Percentiles rank a stretch among this genome's conserved stretches.
phyloP scores from a whole-genome alignment of 2,888 invertebrate genomes.

The Chymomyza fuscimana region DNA sequence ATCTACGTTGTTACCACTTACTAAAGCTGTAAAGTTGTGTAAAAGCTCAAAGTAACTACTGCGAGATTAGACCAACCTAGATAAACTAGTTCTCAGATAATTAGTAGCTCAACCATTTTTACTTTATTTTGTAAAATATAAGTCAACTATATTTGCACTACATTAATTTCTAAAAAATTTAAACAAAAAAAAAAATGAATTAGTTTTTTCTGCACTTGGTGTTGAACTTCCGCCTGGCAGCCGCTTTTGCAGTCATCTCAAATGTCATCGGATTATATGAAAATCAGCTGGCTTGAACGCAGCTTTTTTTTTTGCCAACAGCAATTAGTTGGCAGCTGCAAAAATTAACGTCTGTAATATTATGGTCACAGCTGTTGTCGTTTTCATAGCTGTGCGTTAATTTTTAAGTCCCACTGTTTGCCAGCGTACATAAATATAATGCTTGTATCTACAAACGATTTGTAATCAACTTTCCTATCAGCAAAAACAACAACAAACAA shows the following conservation, averaged over 20 bases:
- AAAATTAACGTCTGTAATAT: not conserved
- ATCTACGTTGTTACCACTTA: too few species aligned
- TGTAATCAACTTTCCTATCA: not conserved
- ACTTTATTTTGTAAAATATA: too few species aligned
- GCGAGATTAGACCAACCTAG: too few species aligned
- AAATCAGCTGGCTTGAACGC: not conserved
- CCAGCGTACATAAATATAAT: not conserved
- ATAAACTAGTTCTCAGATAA: too few species aligned
- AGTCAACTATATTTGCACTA: too few species aligned
- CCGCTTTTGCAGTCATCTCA: not conserved
- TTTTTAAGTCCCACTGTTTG: not conserved
- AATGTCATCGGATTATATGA: not conserved
- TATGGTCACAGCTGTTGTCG: not conserved
- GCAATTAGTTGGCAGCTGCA: not conserved
- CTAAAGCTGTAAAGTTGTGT: too few species aligned
- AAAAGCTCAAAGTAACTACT: too few species aligned
- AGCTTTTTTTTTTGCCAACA: not conserved
- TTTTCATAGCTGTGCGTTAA: not conserved
- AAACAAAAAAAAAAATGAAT: too few species aligned
- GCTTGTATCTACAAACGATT: not conserved
- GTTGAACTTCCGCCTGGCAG: not conserved
- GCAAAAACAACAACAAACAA: not conserved
- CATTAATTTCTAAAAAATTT: too few species aligned
- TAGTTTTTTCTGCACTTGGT: too few species aligned
- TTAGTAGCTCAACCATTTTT: too few species aligned